Conservation (phyloP, 2,113 vertebrate genomes). For the Ictalurus punctatus region DNA sequence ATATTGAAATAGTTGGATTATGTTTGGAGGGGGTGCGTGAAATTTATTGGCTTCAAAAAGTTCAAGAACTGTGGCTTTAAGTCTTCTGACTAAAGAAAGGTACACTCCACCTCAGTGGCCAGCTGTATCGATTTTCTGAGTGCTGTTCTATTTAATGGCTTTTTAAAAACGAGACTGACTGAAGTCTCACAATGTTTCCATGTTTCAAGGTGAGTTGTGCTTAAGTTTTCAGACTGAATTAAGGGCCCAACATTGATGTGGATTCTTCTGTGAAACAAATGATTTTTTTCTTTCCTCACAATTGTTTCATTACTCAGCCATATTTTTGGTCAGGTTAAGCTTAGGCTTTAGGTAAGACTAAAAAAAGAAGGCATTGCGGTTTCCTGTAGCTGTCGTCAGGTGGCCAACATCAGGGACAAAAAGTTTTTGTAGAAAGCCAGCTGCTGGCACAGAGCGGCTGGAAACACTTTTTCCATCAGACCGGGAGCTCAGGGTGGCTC, state of each 20-base stretch:
- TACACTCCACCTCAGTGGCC: neutral
- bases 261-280: neutral
- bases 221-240: neutral
- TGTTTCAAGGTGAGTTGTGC: neutral
- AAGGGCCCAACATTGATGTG: neutral
- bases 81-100: neutral
- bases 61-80: neutral
- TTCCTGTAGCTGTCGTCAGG: conserved; percentile 10
- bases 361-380: neutral
- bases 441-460: neutral
- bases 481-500: neutral
- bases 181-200: neutral
- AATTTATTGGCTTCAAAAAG: neutral
- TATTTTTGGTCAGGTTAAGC: neutral
- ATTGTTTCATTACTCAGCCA: neutral
- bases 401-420: conserved; percentile 40
- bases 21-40: neutral
- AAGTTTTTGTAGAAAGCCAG: conserved; percentile 30
- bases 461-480: conserved; percentile 28
- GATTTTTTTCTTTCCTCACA: neutral
- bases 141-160: neutral
- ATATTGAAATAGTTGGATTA: neutral
- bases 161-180: neutral
- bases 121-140: neutral
- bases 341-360: neutral